phyloP scores from a whole-genome alignment of 2,113 vertebrate genomes.

The Phycodurus eques region DNA sequence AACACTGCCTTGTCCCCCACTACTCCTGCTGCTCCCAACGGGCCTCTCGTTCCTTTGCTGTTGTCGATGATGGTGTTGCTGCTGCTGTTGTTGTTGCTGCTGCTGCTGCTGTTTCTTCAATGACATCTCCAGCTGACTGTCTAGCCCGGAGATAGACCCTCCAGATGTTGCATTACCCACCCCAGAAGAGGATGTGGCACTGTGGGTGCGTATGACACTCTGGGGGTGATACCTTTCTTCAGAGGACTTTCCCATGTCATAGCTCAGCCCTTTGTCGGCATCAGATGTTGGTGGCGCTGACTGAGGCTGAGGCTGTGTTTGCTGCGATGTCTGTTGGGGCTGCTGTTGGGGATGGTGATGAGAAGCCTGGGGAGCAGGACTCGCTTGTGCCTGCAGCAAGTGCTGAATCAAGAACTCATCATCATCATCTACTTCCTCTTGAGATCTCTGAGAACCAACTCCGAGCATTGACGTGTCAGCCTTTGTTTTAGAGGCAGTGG shows the following conservation, averaged over 20 bases:
- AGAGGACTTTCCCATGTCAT: conserved; percentile 74
- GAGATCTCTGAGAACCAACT: conserved; percentile 72
- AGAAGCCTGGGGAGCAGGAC: conserved; percentile 69
- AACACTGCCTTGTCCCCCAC: conserved; percentile 75
- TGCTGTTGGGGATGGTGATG: conserved; percentile 72
- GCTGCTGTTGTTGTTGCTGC: conserved; percentile 72
- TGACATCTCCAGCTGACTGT: conserved; percentile 85
- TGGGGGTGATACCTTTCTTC: conserved; percentile 88
- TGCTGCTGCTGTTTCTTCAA: conserved; percentile 80
- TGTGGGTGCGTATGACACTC: conserved; percentile 90
- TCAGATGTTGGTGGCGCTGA: conserved; percentile 69
- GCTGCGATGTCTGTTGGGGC: conserved; percentile 62
- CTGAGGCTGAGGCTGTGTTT: conserved; percentile 70
- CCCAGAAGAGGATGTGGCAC: conserved; percentile 75
- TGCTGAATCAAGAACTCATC: conserved; percentile 94
- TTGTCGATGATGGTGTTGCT: conserved; percentile 65
- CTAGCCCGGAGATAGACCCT: conserved; percentile 72
- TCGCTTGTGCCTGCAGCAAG: conserved; percentile 81
- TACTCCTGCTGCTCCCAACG: conserved; percentile 73
- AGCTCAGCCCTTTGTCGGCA: conserved; percentile 74
- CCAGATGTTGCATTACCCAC: conserved; percentile 64
- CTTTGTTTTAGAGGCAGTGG: conserved; percentile 72
- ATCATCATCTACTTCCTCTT: conserved; percentile 87
- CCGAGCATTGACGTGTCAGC: conserved; percentile 68
- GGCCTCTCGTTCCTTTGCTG: conserved; percentile 75